These are phyloP conservation scores for Myrmecophaga tridactyla DNA, from an alignment of 2,113 vertebrate genomes.

Conservation along the genomic window DNA sequence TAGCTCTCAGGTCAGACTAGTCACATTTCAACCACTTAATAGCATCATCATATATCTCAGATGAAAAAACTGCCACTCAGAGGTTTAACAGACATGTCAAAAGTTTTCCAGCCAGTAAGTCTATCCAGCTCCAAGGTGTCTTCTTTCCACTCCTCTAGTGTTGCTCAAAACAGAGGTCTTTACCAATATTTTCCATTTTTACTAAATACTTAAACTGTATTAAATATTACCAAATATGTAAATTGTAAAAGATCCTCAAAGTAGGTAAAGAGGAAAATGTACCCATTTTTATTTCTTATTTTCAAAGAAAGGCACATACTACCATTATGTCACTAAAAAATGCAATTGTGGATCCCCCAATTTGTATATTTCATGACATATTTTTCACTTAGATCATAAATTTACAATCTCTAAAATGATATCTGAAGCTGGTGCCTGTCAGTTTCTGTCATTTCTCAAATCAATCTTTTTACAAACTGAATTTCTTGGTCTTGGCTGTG, in stretches of 20 bases:
- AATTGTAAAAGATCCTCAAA: constrained; percentile 20
- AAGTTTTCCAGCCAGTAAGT: not conserved
- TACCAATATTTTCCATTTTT: not conserved
- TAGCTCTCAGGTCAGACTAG: not conserved
- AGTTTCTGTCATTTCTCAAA: constrained; percentile 55
- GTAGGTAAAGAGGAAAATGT: not conserved
- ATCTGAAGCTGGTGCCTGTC: constrained; percentile 38
- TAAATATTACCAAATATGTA: not conserved
- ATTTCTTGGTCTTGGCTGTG: constrained; percentile 47
- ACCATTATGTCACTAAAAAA: not conserved
- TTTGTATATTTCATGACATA: constrained; percentile 23
- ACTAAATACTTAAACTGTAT: not conserved
- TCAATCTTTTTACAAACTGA: constrained; percentile 30
- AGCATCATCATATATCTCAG: not conserved
- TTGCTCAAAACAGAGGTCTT: not conserved
- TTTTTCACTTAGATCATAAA: constrained; percentile 41
- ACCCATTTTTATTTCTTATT: not conserved
- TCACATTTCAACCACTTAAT: not conserved
- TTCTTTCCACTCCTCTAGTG: not conserved
- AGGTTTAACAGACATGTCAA: constrained; percentile 13
- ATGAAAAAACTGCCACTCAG: not conserved
- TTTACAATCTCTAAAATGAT: constrained; percentile 42
- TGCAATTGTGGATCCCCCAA: not conserved
- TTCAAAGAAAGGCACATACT: not conserved
- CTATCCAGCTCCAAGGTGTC: not conserved